Evolutionary conservation across 2,113 vertebrate genomes (phyloP).

Genomic region (Nothobranchius furzeri): DNA sequence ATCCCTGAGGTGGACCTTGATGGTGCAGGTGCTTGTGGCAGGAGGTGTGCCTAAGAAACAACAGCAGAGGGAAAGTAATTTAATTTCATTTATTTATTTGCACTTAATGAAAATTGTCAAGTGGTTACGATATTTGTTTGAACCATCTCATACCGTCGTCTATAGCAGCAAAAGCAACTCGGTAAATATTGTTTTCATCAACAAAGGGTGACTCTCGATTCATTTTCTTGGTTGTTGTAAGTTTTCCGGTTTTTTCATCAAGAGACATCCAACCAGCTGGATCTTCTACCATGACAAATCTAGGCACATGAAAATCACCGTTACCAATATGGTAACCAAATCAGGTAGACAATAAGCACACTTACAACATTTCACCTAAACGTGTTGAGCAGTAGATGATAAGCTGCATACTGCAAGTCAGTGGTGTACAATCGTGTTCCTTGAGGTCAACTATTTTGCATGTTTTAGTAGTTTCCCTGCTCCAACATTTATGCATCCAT

Average conservation of each 20-base stretch:
- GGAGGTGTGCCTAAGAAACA: constrained; percentile 74
- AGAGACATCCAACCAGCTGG: constrained; percentile 77
- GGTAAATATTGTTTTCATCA: constrained; percentile 67
- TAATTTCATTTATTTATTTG: neutral
- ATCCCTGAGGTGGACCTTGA: constrained; percentile 78
- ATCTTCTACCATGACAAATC: constrained; percentile 74
- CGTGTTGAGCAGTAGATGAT: too few relatives aligned
- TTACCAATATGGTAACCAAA: neutral
- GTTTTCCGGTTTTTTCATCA: constrained; percentile 74
- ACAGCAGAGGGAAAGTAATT: neutral
- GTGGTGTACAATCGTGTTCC: too few relatives aligned
- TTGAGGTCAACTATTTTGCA: too few relatives aligned
- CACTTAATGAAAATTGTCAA: neutral
- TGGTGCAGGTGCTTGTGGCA: constrained; percentile 71
- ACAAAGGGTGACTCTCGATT: constrained; percentile 81
- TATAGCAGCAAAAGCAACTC: constrained; percentile 65
- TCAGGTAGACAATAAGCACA: too few relatives aligned
- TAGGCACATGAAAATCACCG: constrained; percentile 39
- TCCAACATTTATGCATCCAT: too few relatives aligned
- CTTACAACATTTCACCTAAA: too few relatives aligned
- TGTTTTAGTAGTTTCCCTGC: too few relatives aligned
- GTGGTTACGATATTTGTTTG: neutral
- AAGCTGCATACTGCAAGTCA: too few relatives aligned
- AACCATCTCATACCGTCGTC: constrained; percentile 76
- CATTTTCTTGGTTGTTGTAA: constrained; percentile 72